phyloP scores from a whole-genome alignment of 2,888 invertebrate species.

The Agonopterix alstromeriana region DNA sequence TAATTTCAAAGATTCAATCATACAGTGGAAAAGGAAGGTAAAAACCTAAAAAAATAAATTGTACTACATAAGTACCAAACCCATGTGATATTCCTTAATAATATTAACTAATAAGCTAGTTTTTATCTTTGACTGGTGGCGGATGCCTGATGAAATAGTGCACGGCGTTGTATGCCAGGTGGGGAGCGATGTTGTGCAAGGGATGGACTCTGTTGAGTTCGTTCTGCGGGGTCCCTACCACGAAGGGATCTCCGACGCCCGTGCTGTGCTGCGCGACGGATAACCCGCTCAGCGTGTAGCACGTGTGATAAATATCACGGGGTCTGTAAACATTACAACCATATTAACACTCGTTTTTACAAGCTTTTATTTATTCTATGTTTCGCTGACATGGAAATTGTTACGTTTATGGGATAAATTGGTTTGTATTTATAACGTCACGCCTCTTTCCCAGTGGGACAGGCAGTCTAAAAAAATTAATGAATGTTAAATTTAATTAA shows the following conservation, averaged over 20 bases:
- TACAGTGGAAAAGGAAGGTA: no score
- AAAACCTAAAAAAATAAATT: no score
- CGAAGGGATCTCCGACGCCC: slow-evolving; percentile 60
- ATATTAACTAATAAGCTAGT: slow-evolving; percentile 21
- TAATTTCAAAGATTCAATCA: no score
- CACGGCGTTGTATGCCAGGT: slow-evolving; percentile 70
- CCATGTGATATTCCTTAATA: background rate
- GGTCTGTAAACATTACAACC: slow-evolving; percentile 69
- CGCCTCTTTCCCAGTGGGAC: no score
- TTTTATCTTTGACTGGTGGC: slow-evolving; percentile 60
- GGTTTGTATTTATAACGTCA: no score
- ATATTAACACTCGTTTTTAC: no score
- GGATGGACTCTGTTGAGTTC: slow-evolving; percentile 87
- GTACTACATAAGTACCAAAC: no score
- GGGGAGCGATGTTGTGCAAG: slow-evolving; percentile 87
- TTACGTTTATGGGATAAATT: no score
- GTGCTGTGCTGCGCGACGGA: slow-evolving; percentile 91
- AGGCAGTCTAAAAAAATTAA: no score
- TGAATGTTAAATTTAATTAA: no score
- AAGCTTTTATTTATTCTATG: no score
- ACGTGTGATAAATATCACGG: slow-evolving; percentile 97
- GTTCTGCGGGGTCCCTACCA: slow-evolving; percentile 82
- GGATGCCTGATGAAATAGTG: slow-evolving; percentile 68
- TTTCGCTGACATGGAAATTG: no score
- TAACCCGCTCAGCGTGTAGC: slow-evolving; percentile 96